phyloP scores from a whole-genome alignment of 2,888 invertebrate species.

The Epicampocera succincta region DNA sequence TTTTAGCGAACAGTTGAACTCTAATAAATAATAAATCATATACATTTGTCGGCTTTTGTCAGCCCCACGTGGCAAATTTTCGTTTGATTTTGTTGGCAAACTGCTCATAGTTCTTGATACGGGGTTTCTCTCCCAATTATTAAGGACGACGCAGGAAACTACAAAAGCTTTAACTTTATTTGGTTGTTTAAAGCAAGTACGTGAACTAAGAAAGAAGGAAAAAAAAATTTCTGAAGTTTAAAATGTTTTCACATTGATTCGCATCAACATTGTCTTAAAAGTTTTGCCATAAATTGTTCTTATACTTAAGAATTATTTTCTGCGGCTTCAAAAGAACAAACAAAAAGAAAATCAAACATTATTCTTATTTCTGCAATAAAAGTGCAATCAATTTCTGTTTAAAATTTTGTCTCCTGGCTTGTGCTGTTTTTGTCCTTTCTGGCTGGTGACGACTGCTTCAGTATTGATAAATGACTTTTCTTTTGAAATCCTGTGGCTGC shows the following conservation, averaged over 20 bases:
- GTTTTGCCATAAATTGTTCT: slow-evolving; percentile 28
- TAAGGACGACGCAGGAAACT: no score
- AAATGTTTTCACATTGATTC: slow-evolving; percentile 21
- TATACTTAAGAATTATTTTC: slow-evolving; percentile 40
- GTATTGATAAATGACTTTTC: slow-evolving; percentile 69
- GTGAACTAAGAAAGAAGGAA: background rate
- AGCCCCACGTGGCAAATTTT: no score
- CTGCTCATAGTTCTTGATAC: no score
- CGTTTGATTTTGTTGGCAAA: no score
- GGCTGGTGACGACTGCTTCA: slow-evolving; percentile 48
- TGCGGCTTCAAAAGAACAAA: background rate
- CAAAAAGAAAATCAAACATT: slow-evolving; percentile 2
- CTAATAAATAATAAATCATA: no score
- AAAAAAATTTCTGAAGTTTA: slow-evolving; percentile 26
- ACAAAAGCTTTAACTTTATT: no score
- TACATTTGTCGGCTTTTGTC: no score
- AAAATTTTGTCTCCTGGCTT: slow-evolving; percentile 31
- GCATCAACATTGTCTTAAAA: background rate
- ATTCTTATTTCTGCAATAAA: slow-evolving; percentile 53
- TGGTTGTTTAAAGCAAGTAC: background rate
- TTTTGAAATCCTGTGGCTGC: slow-evolving; percentile 36
- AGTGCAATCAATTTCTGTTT: slow-evolving; percentile 64
- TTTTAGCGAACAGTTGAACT: no score
- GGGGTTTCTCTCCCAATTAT: no score
- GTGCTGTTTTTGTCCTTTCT: background rate